Base-by-base conservation (phyloP, 2,113 vertebrate species). In the Tympanuchus pallidicinctus region DNA sequence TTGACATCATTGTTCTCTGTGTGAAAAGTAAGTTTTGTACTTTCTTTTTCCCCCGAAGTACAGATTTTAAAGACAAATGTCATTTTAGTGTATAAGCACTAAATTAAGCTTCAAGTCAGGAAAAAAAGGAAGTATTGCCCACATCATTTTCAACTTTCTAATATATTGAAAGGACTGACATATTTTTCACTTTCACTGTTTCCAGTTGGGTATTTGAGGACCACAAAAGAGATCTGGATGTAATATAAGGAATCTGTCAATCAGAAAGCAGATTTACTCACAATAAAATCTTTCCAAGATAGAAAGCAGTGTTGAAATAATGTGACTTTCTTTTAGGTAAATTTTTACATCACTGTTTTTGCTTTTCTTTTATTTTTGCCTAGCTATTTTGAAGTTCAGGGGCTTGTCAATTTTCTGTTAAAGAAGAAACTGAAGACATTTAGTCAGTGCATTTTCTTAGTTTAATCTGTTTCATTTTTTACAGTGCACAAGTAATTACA, bases 401-500 rank as follows among this genome's bases (percentile, higher is more conserved):
- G 3, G 4, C 2, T 15, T 78, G 52, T 59, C 63, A 64, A 27
- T 73, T 82, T 82, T 85, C 56, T 70, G 8, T 52, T 63, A 20
- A 78, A 89, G 48, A 38, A 63, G 63, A 87, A 93, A 78, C 6
- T 64, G 76, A 65, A 79, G 1, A n/a, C 34, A 28, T 8, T 4
- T 84, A 76, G 24, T 73, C 59, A 63, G 19, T 79, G 28, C 19
- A 56, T 94, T 90, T 91, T 50, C 60, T 63, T 78, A 57, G 70
- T 72, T 75, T 52, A 54, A 93, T 34, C 42, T 32, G 57, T 54
- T 57, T 79, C 40, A 28, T 18, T 59, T 96, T 47, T 43, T 71
- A 65, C 10, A 72, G 61, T 78, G 66, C 78, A 85, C 40, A 89
- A 70, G 38, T 38, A 32, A 38, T 96, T 92, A 82, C 56, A 94